Percentiles rank a stretch among this genome's conserved stretches.
phyloP scores from a whole-genome alignment of 1,140 invertebrate species.

The Protaetia brevitarsis region DNA sequence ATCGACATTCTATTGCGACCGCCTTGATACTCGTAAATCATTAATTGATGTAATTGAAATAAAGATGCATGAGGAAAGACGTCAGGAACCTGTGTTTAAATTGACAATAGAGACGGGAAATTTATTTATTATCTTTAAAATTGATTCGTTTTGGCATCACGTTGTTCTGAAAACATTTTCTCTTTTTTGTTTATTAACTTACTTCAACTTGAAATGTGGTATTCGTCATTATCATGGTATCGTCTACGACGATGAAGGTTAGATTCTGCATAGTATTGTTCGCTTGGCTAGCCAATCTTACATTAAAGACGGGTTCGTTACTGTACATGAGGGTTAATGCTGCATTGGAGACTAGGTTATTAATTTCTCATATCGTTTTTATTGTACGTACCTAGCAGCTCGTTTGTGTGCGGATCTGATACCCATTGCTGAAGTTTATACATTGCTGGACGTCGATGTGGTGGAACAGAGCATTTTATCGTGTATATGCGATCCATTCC shows the following conservation, averaged over 20 bases:
- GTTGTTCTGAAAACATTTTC: too few relatives aligned
- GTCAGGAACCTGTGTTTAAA: not conserved
- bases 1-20: not conserved
- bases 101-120: too few relatives aligned
- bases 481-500: not conserved
- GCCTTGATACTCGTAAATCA: not conserved
- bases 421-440: not conserved
- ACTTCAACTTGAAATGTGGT: not conserved
- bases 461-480: not conserved
- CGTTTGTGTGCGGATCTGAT: not conserved
- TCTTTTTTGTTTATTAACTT: not conserved
- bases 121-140: too few relatives aligned
- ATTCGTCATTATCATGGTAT: not conserved
- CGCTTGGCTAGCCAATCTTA: not conserved
- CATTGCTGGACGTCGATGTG: not conserved
- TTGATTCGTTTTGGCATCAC: too few relatives aligned
- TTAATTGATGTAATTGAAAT: not conserved
- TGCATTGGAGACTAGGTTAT: not conserved
- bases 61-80: not conserved
- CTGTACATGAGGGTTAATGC: not conserved
- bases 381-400: not conserved
- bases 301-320: not conserved
- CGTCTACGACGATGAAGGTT: not conserved
- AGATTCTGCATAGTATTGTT: not conserved
- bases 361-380: too few relatives aligned